Percentiles rank a stretch among this genome's conserved stretches.
Evolutionary conservation across 2,888 invertebrate genomes (phyloP).

Genomic region (Ochropacha duplaris): DNA sequence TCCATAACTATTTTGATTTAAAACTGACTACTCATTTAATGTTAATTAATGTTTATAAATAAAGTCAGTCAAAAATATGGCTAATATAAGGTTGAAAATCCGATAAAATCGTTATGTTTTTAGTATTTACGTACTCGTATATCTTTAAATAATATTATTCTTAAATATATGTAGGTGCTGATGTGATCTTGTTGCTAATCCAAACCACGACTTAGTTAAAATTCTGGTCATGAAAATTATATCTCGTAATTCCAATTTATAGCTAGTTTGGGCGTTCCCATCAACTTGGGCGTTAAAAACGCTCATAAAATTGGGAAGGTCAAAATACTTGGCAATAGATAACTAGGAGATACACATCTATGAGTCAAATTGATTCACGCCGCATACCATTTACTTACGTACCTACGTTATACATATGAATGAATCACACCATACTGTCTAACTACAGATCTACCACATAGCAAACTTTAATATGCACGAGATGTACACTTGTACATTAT

Average conservation of each 20-base stretch:
- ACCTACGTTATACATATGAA: slow-evolving; percentile 31
- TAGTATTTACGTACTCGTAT: too few relatives aligned
- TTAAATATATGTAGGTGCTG: not conserved
- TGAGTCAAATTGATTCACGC: slow-evolving; percentile 49
- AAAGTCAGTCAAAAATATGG: too few relatives aligned
- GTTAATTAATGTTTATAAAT: too few relatives aligned
- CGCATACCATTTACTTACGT: slow-evolving; percentile 24
- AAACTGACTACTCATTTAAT: too few relatives aligned
- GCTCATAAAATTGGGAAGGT: slow-evolving; percentile 60
- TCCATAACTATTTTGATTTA: too few relatives aligned
- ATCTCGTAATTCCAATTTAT: slow-evolving; percentile 48
- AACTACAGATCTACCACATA: slow-evolving; percentile 4
- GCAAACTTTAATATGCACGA: not conserved
- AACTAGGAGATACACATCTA: slow-evolving; percentile 45
- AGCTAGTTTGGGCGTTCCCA: slow-evolving; percentile 34
- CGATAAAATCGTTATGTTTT: too few relatives aligned
- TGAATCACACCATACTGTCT: slow-evolving; percentile 35
- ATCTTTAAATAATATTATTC: too few relatives aligned
- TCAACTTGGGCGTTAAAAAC: slow-evolving; percentile 45
- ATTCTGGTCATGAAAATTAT: slow-evolving; percentile 37
- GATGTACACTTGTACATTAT: not conserved
- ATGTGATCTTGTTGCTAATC: not conserved
- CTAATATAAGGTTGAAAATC: too few relatives aligned
- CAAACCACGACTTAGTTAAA: slow-evolving; percentile 16
- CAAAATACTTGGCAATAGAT: slow-evolving; percentile 49